These are phyloP conservation scores for Sclerodermus sp. DNA, from an alignment of 2,888 invertebrate species.

Conservation along the genomic window DNA sequence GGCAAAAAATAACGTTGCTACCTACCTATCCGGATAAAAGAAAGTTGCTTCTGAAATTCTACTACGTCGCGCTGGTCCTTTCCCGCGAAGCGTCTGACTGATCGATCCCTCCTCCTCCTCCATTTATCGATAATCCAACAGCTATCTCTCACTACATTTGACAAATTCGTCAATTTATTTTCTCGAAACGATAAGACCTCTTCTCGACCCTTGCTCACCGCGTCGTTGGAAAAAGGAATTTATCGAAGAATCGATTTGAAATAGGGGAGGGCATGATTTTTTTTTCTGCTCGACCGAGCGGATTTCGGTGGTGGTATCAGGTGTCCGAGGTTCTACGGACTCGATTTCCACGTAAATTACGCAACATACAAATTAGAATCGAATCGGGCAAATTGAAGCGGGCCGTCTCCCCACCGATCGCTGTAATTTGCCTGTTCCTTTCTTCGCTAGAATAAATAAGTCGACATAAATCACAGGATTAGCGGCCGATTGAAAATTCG, in stretches of 20 bases:
- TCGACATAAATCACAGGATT: too few relatives aligned
- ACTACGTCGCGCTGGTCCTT: background rate
- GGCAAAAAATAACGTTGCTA: slow-evolving; percentile 44
- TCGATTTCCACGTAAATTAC: slow-evolving; percentile 36
- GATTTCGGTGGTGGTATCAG: slow-evolving; percentile 31
- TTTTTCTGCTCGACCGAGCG: background rate
- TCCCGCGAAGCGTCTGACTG: background rate
- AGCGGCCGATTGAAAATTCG: too few relatives aligned
- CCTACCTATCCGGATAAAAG: background rate
- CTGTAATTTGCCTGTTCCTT: too few relatives aligned
- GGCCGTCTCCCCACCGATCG: too few relatives aligned
- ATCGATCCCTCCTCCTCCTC: background rate
- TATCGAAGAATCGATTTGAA: too few relatives aligned
- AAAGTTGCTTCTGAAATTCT: background rate
- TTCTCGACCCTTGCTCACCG: too few relatives aligned
- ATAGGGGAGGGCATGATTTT: background rate
- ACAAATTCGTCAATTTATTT: slow-evolving; percentile 3
- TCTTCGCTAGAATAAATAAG: too few relatives aligned
- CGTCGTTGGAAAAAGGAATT: too few relatives aligned
- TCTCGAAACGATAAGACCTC: background rate
- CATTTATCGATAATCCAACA: too few relatives aligned
- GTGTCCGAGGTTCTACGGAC: slow-evolving; percentile 21
- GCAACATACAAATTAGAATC: slow-evolving; percentile 37
- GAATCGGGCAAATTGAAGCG: background rate
- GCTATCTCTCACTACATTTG: background rate